phyloP scores from a whole-genome alignment of 2,888 invertebrate species.

The Agrotis puta region DNA sequence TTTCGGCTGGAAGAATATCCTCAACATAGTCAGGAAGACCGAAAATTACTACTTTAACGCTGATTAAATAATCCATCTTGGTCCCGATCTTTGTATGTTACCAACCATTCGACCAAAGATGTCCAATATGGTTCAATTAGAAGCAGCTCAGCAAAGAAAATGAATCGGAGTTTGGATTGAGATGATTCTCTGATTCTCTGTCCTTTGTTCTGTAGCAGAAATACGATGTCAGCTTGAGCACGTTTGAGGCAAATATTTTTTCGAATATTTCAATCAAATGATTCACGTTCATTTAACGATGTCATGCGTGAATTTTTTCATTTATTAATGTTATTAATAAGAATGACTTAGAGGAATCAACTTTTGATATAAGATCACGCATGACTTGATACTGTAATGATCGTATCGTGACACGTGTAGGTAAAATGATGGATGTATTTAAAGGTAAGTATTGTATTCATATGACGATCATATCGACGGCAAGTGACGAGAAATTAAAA shows the following conservation, averaged over 20 bases:
- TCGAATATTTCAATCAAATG: not conserved
- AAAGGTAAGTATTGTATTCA: constrained; percentile 18
- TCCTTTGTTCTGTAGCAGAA: not conserved
- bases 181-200: too few species aligned
- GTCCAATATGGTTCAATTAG: not conserved
- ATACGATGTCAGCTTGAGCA: not conserved
- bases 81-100: too few species aligned
- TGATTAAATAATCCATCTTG: too few species aligned
- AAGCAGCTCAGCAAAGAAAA: too few species aligned
- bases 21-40: too few species aligned
- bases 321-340: not conserved
- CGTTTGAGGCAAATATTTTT: not conserved
- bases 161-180: too few species aligned
- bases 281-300: not conserved
- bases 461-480: constrained; percentile 33
- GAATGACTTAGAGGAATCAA: not conserved
- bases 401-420: constrained; percentile 46
- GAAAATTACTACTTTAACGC: too few species aligned
- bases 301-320: not conserved
- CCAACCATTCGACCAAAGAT: too few species aligned
- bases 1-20: too few species aligned
- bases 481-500: constrained; percentile 62
- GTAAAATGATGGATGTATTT: constrained; percentile 47
- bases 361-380: constrained; percentile 2
- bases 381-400: constrained; percentile 9